Percentiles rank a stretch among this genome's conserved stretches.
Conservation (phyloP, 2,888 invertebrate species). For the Sialis fuliginosa region DNA sequence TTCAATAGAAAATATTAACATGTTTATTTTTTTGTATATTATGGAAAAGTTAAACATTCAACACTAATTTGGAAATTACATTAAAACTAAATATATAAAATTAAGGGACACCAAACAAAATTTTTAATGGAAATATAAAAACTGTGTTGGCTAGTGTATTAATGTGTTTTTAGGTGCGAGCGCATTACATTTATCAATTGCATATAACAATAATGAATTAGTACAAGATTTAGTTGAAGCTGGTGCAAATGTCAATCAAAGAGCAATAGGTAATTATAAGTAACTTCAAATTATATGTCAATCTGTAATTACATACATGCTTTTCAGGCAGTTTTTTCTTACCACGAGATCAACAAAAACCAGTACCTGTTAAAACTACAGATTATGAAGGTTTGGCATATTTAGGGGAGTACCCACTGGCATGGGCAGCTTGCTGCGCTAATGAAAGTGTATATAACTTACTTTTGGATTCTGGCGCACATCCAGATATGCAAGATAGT, state of each 20-base stretch:
- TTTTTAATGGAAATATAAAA: too few relatives aligned
- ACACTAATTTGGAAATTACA: too few relatives aligned
- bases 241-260: constrained; percentile 80
- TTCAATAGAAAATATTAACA: background rate
- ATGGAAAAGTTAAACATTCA: too few relatives aligned
- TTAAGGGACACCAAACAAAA: too few relatives aligned
- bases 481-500: constrained; percentile 90
- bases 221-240: constrained; percentile 85
- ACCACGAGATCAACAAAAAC: constrained; percentile 81
- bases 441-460: constrained; percentile 96
- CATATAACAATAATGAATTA: constrained; percentile 88
- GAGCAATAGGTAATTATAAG: constrained; percentile 59
- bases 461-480: constrained; percentile 76
- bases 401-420: constrained; percentile 89
- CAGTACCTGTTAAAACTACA: constrained; percentile 59
- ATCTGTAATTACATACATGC: background rate
- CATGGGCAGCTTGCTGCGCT: constrained; percentile 95
- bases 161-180: constrained; percentile 50
- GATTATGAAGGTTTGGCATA: constrained; percentile 96
- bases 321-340: constrained; percentile 70
- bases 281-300: background rate
- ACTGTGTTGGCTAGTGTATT: background rate
- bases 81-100: too few relatives aligned
- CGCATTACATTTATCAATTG: constrained; percentile 88
- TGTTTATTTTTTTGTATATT: background rate